Base-by-base conservation (phyloP, 30 jellyfish, hydroid and myxozoan genomes). In the Mastigias papua region DNA sequence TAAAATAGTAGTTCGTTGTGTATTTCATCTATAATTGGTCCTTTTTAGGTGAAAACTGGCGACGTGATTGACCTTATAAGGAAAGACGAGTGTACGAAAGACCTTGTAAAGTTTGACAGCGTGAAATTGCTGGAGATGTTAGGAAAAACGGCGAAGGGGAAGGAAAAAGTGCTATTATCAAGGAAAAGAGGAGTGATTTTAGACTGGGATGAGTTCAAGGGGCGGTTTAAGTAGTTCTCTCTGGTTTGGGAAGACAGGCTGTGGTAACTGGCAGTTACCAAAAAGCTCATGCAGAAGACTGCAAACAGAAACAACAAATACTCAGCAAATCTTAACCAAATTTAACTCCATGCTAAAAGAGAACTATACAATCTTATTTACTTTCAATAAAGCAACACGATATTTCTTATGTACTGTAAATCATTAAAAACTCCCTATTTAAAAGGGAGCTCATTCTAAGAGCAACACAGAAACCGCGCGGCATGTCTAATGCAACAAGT, bases 311-410 rank as follows among this genome's bases (percentile, higher is more conserved):
- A 28, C 16, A 62, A 51, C 26, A 34, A 75, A 25, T 48, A 31
- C 25, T 85, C 94, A 85, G 94, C 94, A 74, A 85, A 73, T 85
- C 61, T 73, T 77, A 85, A 85, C 94, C 94, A 85, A 85, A 85
- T 85, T 85, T 35, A 73, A 83, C 86, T 60, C 74, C 81, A 83
- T 57, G 94, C 88, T 85, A 85, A 85, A 85, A 85, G 94, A 72
- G 88, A 73, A 85, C 88, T 85, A 85, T 85, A 85, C 94, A 85
- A 65, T 85, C 73, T 49, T 50, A 83, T 64, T 61, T 72, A 72
- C 74, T 82, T 57, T 69, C 71, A 50, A 16, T 57, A 85, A 75
- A 73, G 86, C 86, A 69, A 85, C 90, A 79, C 63, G 73, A 25
- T 79, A 79, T 64, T 78, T 54, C 80, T 50, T 79, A 79, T 62